Evolutionary conservation across 1,140 invertebrate species (phyloP).

Genomic region (Lasioglossum albipes): DNA sequence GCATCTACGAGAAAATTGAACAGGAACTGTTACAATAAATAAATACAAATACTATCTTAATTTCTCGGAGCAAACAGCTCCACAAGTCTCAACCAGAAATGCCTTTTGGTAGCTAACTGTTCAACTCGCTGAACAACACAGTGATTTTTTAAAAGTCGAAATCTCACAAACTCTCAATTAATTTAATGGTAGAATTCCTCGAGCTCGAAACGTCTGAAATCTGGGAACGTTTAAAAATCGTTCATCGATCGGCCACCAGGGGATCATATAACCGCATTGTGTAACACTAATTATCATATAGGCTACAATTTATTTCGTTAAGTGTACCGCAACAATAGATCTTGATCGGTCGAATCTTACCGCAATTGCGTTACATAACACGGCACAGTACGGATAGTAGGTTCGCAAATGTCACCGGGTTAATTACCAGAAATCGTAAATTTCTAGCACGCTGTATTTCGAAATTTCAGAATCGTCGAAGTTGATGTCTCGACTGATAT

Average conservation of each 20-base stretch:
- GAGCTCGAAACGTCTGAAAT: too few species aligned
- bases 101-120: too few species aligned
- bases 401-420: not conserved
- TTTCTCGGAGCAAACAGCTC: not conserved
- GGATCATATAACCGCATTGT: not conserved
- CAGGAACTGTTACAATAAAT: not conserved
- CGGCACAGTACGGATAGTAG: not conserved
- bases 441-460: not conserved
- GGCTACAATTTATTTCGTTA: not conserved
- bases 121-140: too few species aligned
- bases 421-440: not conserved
- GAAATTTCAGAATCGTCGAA: not conserved
- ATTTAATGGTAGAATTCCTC: too few species aligned
- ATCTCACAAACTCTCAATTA: too few species aligned
- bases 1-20: not conserved
- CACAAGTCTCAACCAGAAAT: too few species aligned
- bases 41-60: not conserved
- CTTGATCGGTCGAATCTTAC: slow-evolving; percentile 1
- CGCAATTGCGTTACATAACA: slow-evolving; percentile 45
- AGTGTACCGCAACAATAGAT: not conserved
- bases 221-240: not conserved
- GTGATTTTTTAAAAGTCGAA: too few species aligned
- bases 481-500: too few species aligned
- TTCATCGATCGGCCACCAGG: not conserved
- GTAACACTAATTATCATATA: not conserved